Evolutionary conservation across 2,113 vertebrate species (phyloP).

Genomic region (Toxostoma redivivum): DNA sequence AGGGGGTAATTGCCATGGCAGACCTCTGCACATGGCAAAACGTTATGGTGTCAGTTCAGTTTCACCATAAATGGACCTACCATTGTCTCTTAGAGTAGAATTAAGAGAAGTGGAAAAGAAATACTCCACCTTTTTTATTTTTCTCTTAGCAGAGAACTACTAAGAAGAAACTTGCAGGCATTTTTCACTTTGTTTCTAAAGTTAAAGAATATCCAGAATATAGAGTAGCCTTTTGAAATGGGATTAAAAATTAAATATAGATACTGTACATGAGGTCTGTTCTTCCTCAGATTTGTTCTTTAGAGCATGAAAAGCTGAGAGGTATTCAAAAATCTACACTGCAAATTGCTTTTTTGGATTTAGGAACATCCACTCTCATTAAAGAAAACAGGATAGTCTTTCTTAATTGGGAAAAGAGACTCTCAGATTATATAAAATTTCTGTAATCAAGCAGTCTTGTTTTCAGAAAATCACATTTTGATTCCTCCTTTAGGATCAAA

Average conservation of each 20-base stretch:
- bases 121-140: not conserved
- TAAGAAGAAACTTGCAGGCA: not conserved
- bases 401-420: not conserved
- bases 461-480: not conserved
- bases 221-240: not conserved
- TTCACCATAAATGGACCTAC: not conserved
- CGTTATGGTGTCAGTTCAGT: not conserved
- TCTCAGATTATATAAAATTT: not conserved
- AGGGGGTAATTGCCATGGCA: accelerated
- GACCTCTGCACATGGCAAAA: not conserved
- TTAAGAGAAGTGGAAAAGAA: not conserved
- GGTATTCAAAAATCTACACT: not conserved
- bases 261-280: not conserved
- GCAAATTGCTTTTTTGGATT: not conserved
- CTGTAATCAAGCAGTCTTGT: not conserved
- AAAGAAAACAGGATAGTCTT: not conserved
- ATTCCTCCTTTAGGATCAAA: not conserved
- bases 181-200: not conserved
- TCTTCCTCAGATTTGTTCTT: not conserved
- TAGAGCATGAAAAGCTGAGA: not conserved
- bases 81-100: not conserved
- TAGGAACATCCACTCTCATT: not conserved
- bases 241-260: not conserved
- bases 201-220: not conserved
- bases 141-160: not conserved